These are phyloP conservation scores for Diploptera punctata DNA, from an alignment of 2,888 invertebrate genomes.

Conservation along the genomic window DNA sequence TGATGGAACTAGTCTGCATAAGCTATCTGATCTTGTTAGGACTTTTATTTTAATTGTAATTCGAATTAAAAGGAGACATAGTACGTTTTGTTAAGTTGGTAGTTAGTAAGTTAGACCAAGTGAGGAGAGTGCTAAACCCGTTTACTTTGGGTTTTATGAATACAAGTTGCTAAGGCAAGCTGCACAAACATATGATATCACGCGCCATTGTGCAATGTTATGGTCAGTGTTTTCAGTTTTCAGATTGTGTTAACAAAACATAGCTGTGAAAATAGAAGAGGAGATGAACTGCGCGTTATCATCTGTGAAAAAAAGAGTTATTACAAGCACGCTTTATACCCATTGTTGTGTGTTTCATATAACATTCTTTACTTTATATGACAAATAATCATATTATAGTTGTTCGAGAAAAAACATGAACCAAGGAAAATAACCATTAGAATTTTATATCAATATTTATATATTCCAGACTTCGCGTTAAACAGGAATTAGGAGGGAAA, in stretches of 20 bases:
- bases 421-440: too few relatives aligned
- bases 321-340: too few relatives aligned
- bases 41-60: too few relatives aligned
- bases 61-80: too few relatives aligned
- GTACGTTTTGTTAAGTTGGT: background rate
- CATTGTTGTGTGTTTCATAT: too few relatives aligned
- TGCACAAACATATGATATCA: conserved; percentile 26
- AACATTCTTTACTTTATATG: too few relatives aligned
- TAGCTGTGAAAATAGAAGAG: background rate
- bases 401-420: too few relatives aligned
- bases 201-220: conserved; percentile 17
- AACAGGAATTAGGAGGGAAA: too few relatives aligned
- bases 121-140: conserved; percentile 19
- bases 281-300: background rate
- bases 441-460: too few relatives aligned
- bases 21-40: background rate
- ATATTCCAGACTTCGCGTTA: too few relatives aligned
- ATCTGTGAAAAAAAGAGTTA: too few relatives aligned
- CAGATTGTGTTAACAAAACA: background rate
- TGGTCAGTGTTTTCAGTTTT: conserved; percentile 10
- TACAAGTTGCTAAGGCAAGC: conserved; percentile 18
- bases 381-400: too few relatives aligned
- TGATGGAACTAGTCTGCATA: background rate
- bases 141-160: conserved; percentile 32
- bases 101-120: background rate